Evolutionary conservation across 2,113 vertebrate species (phyloP).

Genomic region (zebrafish (Danio rerio)): DNA sequence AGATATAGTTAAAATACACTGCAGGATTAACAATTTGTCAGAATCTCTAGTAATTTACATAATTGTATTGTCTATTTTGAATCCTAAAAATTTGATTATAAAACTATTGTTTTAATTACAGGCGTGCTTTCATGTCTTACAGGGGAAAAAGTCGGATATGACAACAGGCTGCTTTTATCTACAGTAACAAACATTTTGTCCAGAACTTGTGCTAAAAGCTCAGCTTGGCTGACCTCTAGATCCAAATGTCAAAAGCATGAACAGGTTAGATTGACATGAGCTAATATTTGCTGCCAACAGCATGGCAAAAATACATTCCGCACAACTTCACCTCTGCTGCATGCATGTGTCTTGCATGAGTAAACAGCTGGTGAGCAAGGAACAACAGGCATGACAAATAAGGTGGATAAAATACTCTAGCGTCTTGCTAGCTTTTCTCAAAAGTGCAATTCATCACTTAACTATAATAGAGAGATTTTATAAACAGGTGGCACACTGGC

Average conservation of each 20-base stretch:
- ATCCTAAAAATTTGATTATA: too few species aligned
- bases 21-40: too few species aligned
- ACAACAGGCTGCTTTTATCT: too few species aligned
- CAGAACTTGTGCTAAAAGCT: background rate
- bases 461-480: slow-evolving; percentile 16
- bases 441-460: background rate
- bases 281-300: background rate
- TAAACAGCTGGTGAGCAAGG: background rate
- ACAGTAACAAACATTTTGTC: too few species aligned
- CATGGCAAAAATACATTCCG: background rate
- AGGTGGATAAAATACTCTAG: slow-evolving; percentile 1
- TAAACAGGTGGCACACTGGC: slow-evolving; percentile 17
- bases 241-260: slow-evolving; percentile 3
- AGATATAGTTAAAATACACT: too few species aligned
- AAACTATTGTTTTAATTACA: too few species aligned
- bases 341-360: background rate
- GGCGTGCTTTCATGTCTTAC: too few species aligned
- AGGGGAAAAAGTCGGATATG: too few species aligned
- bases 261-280: background rate
- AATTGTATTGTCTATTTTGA: too few species aligned
- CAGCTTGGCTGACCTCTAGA: background rate
- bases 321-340: background rate
- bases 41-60: too few species aligned
- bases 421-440: background rate
- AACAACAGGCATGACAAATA: slow-evolving; percentile 12